A percentile compares a stretch with the other conserved stretches of the same genome.
Conservation (phyloP, 2,888 invertebrate genomes). For the Marronus borbonicus region DNA sequence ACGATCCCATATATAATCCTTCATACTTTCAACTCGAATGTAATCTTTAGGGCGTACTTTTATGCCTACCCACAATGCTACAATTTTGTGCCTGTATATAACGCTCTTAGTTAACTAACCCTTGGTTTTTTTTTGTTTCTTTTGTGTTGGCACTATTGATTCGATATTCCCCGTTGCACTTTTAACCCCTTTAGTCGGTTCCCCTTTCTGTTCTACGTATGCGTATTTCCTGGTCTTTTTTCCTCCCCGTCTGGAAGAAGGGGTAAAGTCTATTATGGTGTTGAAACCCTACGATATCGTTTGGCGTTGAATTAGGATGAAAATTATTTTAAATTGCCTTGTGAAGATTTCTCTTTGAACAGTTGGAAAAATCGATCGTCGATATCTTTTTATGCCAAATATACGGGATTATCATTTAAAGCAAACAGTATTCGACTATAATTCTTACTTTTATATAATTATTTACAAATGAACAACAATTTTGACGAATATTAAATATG, state of each 20-base stretch:
- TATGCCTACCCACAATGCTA: background rate
- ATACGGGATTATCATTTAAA: no score
- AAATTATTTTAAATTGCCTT: no score
- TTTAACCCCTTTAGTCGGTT: conserved; percentile 6
- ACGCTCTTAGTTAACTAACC: background rate
- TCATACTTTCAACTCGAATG: no score
- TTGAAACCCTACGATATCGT: background rate
- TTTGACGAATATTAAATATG: no score
- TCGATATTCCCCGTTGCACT: conserved; percentile 7
- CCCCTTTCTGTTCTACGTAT: conserved; percentile 1
- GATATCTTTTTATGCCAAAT: no score
- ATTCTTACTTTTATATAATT: no score
- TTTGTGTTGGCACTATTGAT: conserved; percentile 16
- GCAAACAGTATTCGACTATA: no score
- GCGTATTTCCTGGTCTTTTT: conserved; percentile 6
- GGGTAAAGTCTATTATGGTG: background rate
- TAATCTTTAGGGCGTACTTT: no score
- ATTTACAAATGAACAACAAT: no score
- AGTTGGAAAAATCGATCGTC: no score
- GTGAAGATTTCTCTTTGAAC: no score
- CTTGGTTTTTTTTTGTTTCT: background rate
- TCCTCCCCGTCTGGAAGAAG: background rate
- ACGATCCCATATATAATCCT: no score
- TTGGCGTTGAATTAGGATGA: background rate
- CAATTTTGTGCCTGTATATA: conserved; percentile 2